phyloP scores from a whole-genome alignment of 2,797 vertebrate genomes.

The Pterois miles region DNA sequence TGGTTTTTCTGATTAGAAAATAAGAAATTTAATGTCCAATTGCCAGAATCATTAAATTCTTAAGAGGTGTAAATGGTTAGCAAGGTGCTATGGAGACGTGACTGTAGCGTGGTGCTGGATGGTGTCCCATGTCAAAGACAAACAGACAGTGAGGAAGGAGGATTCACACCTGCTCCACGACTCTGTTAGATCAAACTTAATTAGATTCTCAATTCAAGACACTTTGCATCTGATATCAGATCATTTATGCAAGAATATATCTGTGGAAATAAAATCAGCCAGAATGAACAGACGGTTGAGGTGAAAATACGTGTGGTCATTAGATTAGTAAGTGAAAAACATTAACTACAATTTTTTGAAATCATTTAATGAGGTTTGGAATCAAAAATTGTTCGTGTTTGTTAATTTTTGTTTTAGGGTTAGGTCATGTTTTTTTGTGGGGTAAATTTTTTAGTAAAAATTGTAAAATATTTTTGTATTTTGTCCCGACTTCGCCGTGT shows the following conservation, averaged over 20 bases:
- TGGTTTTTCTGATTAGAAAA: slow-evolving; percentile 81
- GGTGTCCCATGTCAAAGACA: slow-evolving; percentile 46
- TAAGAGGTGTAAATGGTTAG: slow-evolving; percentile 74
- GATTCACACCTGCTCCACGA: slow-evolving; percentile 82
- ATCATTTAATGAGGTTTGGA: too few relatives aligned
- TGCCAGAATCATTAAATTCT: slow-evolving; percentile 78
- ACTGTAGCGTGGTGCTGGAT: slow-evolving; percentile 21
- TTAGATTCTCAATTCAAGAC: slow-evolving; percentile 89
- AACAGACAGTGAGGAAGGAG: slow-evolving; percentile 22
- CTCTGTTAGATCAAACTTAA: slow-evolving; percentile 86
- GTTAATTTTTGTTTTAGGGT: too few relatives aligned
- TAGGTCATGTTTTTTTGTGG: too few relatives aligned
- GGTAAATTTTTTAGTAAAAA: too few relatives aligned
- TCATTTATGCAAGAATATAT: slow-evolving; percentile 81
- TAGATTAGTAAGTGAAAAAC: slow-evolving; percentile 8
- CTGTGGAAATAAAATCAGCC: slow-evolving; percentile 57
- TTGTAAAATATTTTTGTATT: too few relatives aligned
- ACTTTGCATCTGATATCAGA: slow-evolving; percentile 88
- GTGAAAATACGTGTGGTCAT: neutral
- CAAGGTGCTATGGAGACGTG: slow-evolving; percentile 56
- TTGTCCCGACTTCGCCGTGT: too few relatives aligned
- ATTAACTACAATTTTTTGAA: too few relatives aligned
- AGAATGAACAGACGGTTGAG: neutral
- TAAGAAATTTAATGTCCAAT: slow-evolving; percentile 71
- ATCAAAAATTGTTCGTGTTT: too few relatives aligned